Evolutionary conservation across 2,888 invertebrate species (phyloP), one percentile per base, ranked within the genome.

Genomic region (Drosophila kanekoi): DNA sequence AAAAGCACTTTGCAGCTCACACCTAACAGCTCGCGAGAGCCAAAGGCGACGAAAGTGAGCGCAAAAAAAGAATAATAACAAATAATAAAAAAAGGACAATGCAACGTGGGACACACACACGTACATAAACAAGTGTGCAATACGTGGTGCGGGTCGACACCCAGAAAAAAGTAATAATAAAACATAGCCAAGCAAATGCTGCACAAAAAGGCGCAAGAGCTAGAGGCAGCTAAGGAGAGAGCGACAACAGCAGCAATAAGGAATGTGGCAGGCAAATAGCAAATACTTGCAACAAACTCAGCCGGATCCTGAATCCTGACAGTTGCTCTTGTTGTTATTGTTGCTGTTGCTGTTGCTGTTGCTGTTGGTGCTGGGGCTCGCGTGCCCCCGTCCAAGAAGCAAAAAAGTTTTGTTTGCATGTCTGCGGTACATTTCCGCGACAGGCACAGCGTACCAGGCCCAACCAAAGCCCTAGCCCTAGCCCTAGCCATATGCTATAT

Each of bases 401-500:
- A 59, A 75, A 87, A 87, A 86, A 86, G 85, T 86, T 87, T 89
- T 87, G 84, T 83, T 87, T 89, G 87, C 87, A 89, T 87, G 87
- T 89, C 84, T 88, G 84, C 77, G 79, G 84, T 77, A 89, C 87
- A 87, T 87, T 89, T 88, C 89, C 84, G 87, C 89, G 87, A 88
- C 87, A 88, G 87, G 87, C 89, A 87, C 89, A 70, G 63, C 43
- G 44, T 58, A 68, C 59, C 62, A 35, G 38, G 16, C 56, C 59
- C 20, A 45, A 43, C 51, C 28, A 16, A 41, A 59, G 41, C 38
- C 33, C 35, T 18, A 33, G 5, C 38, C 33, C 35, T 18, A 33
- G 5, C 66, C 47, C 51, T 43, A 16, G 33, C 43, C 78, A 73
- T 68, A 76, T 68, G 74, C 78, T 23, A 41, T 32, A 62, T 51